Base-by-base conservation (phyloP, 2,888 invertebrate genomes). In the Xestoiulus laeticollis region DNA sequence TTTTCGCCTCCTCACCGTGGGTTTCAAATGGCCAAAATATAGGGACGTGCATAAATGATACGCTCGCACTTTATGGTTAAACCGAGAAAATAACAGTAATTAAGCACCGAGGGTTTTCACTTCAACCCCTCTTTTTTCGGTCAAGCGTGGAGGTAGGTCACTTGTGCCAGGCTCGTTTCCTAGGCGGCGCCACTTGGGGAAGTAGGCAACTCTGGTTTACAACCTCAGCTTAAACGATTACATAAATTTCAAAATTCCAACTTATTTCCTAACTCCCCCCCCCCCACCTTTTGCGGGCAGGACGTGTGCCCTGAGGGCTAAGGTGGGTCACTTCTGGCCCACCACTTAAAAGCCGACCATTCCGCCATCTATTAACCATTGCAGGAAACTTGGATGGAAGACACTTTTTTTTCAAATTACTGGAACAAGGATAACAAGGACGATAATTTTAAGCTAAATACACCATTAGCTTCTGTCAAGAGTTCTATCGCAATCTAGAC, bases 181-280 rank as follows among this genome's bases (percentile, higher is more conserved):
- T 48, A 48, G 48, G 48, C 48, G 48, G 48, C 48, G 48, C 48
- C 48, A 48, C 48, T 12, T 1, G 19, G 53, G 19, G 1, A 53
- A 53, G 53, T 53, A 53, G 53, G 53, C 53, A 53, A 53, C 53
- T n/a, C 53, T 53, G 53, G 53, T 53, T 53, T 53, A 53, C 53
- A 53, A 53, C 5, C 53, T 53, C 53, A 53, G n/a, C 53, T 53
- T 53, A 53, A 53, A 53, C 53, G 53, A 53, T 53, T 53, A 53
- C 53, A 53, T 53, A 53, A 53, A 53, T 53, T 53, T 53, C 16
- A n/a, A 53, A 53, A 53, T 53, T 53, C 53, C 53, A 53, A 5
- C 53, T 53, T 53, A 14, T 53, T 53, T 53, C n/a, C 19, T n/a
- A n/a, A n/a, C n/a, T n/a, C 5, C n/a, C 53, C n/a, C n/a, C 53